Percentiles rank a stretch among this genome's conserved stretches.
These are phyloP conservation scores for Champsocephalus gunnari DNA, from an alignment of 2,797 vertebrate genomes.

Conservation along the genomic window DNA sequence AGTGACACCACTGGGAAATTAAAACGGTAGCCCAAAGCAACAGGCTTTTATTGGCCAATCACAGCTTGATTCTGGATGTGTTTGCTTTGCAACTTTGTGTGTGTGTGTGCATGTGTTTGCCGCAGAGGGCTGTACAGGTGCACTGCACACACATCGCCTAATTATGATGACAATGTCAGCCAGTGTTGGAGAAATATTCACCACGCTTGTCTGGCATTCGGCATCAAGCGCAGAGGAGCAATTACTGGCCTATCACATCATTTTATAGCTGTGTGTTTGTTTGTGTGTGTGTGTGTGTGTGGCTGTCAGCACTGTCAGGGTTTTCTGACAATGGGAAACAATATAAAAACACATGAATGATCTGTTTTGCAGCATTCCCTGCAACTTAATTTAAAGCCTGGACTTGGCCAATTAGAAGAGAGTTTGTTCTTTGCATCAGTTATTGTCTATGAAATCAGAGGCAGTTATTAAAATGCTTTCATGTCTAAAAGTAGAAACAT, in stretches of 20 bases:
- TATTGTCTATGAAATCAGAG: constrained; percentile 10
- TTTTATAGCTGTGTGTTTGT: constrained; percentile 44
- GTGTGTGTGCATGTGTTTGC: constrained; percentile 7
- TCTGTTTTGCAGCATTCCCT: constrained; percentile 40
- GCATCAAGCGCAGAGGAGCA: constrained; percentile 60
- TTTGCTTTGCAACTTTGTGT: constrained; percentile 58
- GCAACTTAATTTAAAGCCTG: constrained; percentile 14
- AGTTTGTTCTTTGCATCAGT: constrained; percentile 16
- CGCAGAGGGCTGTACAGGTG: constrained; percentile 63
- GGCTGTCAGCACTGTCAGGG: constrained; percentile 26
- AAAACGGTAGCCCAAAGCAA: constrained; percentile 70
- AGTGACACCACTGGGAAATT: constrained; percentile 79
- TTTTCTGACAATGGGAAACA: constrained; percentile 6
- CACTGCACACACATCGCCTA: constrained; percentile 54
- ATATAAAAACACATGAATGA: constrained; percentile 24
- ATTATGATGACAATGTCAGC: constrained; percentile 77
- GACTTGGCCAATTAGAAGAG: constrained; percentile 28
- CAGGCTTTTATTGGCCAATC: constrained; percentile 69
- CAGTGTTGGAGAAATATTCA: constrained; percentile 71
- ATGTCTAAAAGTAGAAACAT: constrained; percentile 21
- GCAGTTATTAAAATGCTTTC: constrained; percentile 10
- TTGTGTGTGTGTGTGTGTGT: constrained; percentile 6
- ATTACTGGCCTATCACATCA: constrained; percentile 74
- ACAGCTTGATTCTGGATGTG: constrained; percentile 52
- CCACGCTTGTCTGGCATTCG: constrained; percentile 67